phyloP scores from a whole-genome alignment of 2,888 invertebrate species.

The Chaetogeoica ovagalla region DNA sequence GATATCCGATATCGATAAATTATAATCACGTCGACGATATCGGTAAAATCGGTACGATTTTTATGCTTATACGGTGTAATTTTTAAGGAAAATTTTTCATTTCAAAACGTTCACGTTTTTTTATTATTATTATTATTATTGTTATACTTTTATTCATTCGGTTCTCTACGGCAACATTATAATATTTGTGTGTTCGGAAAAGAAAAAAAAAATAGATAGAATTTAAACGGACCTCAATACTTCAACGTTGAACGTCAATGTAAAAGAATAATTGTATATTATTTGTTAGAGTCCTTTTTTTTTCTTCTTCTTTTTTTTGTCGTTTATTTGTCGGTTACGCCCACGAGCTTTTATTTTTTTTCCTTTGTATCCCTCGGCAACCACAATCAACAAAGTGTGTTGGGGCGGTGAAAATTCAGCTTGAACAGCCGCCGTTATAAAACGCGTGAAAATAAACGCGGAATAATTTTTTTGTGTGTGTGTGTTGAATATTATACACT shows the following conservation, averaged over 20 bases:
- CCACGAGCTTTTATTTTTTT: neutral
- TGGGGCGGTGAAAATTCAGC: neutral
- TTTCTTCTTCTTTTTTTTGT: neutral
- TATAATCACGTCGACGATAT: no score
- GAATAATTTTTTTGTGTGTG: neutral
- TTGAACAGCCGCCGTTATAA: neutral
- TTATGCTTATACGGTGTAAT: no score
- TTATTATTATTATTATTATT: no score
- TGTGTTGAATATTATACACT: no score
- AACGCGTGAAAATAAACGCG: neutral
- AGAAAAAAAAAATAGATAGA: no score
- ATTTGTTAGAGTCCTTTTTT: neutral
- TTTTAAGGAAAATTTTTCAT: no score
- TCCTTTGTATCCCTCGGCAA: neutral
- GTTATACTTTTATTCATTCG: no score
- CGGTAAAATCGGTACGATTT: no score
- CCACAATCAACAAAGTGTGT: neutral
- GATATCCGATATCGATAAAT: no score
- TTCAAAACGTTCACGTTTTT: no score
- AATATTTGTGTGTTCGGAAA: no score
- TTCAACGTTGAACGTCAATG: neutral
- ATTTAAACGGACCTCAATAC: neutral
- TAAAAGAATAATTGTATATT: neutral
- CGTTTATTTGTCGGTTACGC: neutral
- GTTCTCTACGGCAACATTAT: no score